phyloP scores from a whole-genome alignment of 92 coral and sea anemone species.

The Galaxea fascicularis region DNA sequence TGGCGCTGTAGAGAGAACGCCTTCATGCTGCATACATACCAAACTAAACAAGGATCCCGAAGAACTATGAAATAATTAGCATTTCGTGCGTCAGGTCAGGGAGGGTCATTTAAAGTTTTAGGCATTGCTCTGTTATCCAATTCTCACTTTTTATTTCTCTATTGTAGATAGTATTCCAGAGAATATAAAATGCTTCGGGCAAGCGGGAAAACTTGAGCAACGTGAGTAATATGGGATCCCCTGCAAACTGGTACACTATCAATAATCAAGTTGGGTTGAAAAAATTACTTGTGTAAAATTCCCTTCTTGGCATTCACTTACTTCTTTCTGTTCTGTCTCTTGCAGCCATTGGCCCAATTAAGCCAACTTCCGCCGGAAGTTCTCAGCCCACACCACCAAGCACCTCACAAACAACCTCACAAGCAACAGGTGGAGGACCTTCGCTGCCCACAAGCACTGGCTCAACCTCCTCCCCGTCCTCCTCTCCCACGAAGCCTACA shows the following conservation, averaged over 20 bases:
- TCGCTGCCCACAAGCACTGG: neutral
- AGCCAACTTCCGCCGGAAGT: neutral
- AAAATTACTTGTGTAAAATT: neutral
- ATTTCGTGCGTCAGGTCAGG: no score
- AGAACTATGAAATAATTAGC: no score
- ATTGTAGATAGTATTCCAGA: constrained; percentile 77
- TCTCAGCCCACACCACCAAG: constrained; percentile 3
- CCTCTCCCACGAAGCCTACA: neutral
- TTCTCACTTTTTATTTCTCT: neutral
- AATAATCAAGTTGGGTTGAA: no score
- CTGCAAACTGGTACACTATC: no score
- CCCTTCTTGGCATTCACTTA: no score
- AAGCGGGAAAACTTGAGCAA: constrained; percentile 57
- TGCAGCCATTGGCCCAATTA: neutral
- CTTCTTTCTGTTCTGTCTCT: neutral
- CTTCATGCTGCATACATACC: no score
- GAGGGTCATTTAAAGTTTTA: no score
- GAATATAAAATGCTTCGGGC: constrained; percentile 82
- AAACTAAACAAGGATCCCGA: no score
- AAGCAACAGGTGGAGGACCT: neutral
- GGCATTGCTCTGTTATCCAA: neutral
- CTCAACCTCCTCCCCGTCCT: neutral
- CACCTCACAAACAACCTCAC: neutral
- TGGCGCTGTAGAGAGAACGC: no score
- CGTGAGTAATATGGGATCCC: neutral